A percentile compares a stretch with the other conserved stretches of the same genome.
Evolutionary conservation across 2,888 invertebrate genomes (phyloP).

Genomic region (Lithodes maja): DNA sequence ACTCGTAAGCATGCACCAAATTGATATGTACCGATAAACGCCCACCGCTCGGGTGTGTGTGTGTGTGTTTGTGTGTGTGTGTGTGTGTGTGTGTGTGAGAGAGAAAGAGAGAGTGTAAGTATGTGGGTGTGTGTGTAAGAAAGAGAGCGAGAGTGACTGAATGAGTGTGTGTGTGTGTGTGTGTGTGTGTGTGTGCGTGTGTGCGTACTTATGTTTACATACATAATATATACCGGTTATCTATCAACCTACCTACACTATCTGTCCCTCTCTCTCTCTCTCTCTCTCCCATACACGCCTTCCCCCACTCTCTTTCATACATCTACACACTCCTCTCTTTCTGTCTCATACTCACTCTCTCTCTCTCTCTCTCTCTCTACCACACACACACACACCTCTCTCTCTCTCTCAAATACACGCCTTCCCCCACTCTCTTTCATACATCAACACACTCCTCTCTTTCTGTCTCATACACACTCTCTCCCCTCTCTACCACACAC

Average conservation of each 20-base stretch:
- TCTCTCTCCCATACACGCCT: background rate
- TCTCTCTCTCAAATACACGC: background rate
- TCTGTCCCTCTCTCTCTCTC: conserved; percentile 15
- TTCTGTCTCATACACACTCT: background rate
- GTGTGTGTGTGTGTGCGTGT: background rate
- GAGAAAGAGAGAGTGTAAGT: background rate
- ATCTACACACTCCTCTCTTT: background rate
- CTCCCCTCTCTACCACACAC: background rate
- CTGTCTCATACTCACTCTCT: background rate
- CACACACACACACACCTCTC: no score
- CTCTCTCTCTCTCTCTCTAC: background rate
- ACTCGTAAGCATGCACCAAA: no score
- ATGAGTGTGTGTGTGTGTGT: background rate
- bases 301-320: background rate
- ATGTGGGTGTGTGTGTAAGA: background rate
- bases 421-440: background rate
- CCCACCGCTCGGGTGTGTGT: no score
- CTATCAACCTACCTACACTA: background rate
- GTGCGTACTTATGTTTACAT: no score
- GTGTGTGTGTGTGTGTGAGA: background rate
- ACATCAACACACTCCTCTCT: background rate
- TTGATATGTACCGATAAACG: no score
- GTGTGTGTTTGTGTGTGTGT: no score
- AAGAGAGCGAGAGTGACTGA: background rate
- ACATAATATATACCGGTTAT: no score